A percentile compares a stretch with the other conserved stretches of the same genome.
Conservation (phyloP, 1,140 invertebrate species). For the Ips typographus region DNA sequence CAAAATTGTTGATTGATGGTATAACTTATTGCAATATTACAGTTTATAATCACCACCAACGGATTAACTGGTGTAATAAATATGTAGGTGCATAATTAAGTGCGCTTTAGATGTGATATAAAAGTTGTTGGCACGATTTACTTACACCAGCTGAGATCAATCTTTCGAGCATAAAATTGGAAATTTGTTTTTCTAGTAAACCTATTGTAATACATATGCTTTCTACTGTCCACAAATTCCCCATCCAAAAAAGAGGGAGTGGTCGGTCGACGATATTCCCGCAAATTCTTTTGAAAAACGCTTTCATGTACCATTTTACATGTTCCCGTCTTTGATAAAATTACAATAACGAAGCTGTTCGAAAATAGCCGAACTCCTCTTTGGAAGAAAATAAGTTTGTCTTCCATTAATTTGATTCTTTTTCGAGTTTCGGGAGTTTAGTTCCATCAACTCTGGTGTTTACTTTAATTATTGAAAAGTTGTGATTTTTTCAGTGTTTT, state of each 20-base stretch:
- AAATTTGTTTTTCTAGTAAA: constrained; percentile 3
- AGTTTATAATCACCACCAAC: no score
- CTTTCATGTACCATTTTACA: constrained; percentile 19
- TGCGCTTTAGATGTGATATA: no score
- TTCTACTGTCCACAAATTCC: no score
- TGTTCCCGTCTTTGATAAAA: constrained; percentile 34
- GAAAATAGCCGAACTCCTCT: constrained; percentile 40
- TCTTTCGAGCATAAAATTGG: neutral
- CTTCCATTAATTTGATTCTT: constrained; percentile 43
- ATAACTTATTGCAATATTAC: no score
- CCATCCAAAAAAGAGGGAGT: no score
- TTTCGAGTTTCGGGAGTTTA: constrained; percentile 30
- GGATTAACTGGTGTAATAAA: no score
- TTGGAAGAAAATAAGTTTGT: neutral
- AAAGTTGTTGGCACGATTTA: neutral
- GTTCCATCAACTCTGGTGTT: no score
- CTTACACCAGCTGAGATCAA: neutral
- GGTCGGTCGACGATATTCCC: no score
- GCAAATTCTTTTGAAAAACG: constrained; percentile 13
- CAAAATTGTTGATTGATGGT: no score
- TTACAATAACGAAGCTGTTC: constrained; percentile 39
- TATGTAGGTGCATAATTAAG: no score
- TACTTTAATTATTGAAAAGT: no score
- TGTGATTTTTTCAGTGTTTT: no score
- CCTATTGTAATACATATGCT: neutral